A percentile compares a stretch with the other conserved stretches of the same genome.
Evolutionary conservation across 2,113 vertebrate species (phyloP).

Genomic region (Paramormyrops kingsleyae): DNA sequence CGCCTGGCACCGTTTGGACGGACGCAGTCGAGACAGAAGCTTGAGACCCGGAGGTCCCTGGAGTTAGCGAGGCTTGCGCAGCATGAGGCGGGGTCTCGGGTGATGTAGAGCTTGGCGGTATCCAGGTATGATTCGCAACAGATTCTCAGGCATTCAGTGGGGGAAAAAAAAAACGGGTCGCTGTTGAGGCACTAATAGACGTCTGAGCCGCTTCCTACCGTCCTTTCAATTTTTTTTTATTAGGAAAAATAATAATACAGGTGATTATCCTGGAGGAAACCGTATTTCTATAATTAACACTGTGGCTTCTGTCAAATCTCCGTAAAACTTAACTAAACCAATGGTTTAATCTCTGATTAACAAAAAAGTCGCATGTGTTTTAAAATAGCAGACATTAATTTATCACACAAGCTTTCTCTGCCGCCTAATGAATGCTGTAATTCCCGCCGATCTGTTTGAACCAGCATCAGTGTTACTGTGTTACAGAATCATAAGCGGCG

Average conservation of each 20-base stretch:
- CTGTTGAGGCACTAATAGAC: not conserved
- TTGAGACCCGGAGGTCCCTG: slow-evolving; percentile 1
- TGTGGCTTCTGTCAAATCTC: not conserved
- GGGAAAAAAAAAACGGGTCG: not conserved
- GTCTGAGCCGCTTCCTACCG: not conserved
- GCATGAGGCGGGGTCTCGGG: slow-evolving; percentile 8
- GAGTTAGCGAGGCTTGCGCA: slow-evolving; percentile 1
- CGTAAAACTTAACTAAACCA: not conserved
- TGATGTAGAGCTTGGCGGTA: not conserved
- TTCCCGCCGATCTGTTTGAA: slow-evolving; percentile 2
- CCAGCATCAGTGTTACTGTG: not conserved
- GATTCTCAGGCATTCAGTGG: not conserved
- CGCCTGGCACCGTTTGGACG: not conserved
- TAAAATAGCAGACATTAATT: not conserved
- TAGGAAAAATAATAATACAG: not conserved
- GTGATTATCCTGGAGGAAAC: not conserved
- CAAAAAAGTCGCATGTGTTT: not conserved
- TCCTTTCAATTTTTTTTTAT: not conserved
- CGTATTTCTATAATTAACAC: not conserved
- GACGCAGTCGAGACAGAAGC: not conserved
- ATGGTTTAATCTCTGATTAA: not conserved
- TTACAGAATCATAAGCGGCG: not conserved
- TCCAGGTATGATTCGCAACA: not conserved
- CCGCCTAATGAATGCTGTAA: not conserved
- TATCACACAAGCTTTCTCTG: not conserved